Evolutionary conservation across 2,888 invertebrate species (phyloP), one percentile per base, ranked within the genome.

Genomic region (Diogma glabrata): DNA sequence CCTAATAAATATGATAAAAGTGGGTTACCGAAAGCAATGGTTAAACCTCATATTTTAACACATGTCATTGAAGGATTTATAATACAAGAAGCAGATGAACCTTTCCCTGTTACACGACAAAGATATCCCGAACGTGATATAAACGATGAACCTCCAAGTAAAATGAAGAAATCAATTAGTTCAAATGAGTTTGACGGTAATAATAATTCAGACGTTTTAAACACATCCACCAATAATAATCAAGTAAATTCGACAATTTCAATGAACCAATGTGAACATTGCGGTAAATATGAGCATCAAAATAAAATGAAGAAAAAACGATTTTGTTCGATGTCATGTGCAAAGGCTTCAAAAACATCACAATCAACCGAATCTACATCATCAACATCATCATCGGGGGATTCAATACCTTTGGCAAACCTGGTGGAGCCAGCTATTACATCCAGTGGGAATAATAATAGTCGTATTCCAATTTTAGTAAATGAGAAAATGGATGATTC

Each of bases 21-120:
- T 65, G 63, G 78, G n/a, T 74, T 87, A 30, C 88, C 88, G 16
- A 89, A 90, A 67, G 93, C 92, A 2, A 86, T 93, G 82, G 92
- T 94, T 12, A 94, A 93, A 66, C 94, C 94, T 0, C 92, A 93
- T 64, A 90, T 96, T 7, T 73, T 96, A 49, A 95, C 95, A 0
- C 96, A 96, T 66, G 91, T 95, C 20, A 95, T 96, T 55, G 95
- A 94, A 66, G 95, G 94, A 49, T 95, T 92, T 68, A 89, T 96
- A 7, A 95, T 96, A 58, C 93, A 94, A 67, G 96, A 96, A 73
- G 91, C 89, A 1, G 85, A 84, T 2, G 90, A 90, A 69, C 91
- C 91, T 0, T 91, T 91, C 64, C 87, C 90, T 52, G 89, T 93
- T 49, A 87, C 78, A 62, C 57, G 77, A 63, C 59, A 75, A 67